Evolutionary conservation across 2,888 invertebrate species (phyloP).

Genomic region (Frankliniella intonsa): DNA sequence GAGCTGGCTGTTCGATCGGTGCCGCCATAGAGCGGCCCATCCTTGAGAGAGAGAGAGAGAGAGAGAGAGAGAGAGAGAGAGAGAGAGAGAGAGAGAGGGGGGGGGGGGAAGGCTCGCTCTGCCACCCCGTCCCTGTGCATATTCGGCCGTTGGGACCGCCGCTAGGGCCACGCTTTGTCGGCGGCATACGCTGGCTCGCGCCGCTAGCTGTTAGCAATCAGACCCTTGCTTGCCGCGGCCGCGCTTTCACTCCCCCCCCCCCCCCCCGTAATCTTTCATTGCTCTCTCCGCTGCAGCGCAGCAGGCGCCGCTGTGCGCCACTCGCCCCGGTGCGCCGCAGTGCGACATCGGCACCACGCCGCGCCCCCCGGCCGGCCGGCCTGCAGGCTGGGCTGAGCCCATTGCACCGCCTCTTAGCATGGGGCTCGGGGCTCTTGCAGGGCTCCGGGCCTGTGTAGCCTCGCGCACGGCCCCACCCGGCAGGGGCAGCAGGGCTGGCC

Average conservation of each 20-base stretch:
- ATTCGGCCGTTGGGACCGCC: too few species aligned
- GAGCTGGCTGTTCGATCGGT: too few species aligned
- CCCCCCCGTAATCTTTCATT: neutral
- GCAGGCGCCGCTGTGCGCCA: neutral
- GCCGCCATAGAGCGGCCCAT: too few species aligned
- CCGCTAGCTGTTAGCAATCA: too few species aligned
- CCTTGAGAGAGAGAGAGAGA: too few species aligned
- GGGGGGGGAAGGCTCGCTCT: neutral
- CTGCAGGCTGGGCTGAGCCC: neutral
- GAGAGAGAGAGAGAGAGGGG: neutral
- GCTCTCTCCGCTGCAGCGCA: neutral
- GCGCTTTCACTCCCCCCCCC: neutral
- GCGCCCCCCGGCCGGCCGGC: neutral
- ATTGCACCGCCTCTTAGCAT: neutral
- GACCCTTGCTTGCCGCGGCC: neutral
- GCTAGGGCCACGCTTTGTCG: neutral
- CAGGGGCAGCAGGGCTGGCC: neutral
- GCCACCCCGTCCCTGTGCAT: neutral
- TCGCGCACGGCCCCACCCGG: too few species aligned
- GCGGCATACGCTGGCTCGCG: neutral
- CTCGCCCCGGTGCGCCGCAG: neutral
- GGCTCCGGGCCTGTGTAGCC: too few species aligned
- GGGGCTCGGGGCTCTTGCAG: too few species aligned
- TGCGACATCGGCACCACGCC: neutral
- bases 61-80: too few species aligned